Evolutionary conservation across 1,140 invertebrate species (phyloP).

Genomic region (Trichonephila clavipes): DNA sequence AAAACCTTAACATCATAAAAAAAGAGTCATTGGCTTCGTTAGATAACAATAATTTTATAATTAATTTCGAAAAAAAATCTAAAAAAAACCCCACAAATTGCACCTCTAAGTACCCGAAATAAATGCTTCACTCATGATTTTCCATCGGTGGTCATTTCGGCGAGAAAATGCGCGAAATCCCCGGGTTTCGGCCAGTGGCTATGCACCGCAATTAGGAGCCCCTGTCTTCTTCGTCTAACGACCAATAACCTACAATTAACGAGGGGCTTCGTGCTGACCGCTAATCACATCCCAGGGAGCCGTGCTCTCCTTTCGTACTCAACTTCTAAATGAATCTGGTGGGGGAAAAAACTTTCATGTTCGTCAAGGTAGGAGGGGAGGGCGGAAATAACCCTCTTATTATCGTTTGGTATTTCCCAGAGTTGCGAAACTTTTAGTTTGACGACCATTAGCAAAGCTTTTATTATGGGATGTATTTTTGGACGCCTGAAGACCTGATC

Average conservation of each 20-base stretch:
- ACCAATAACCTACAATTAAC: conserved; percentile 60
- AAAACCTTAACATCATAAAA: too few species aligned
- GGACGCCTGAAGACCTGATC: background rate
- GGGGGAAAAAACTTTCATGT: background rate
- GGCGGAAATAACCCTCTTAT: conserved; percentile 39
- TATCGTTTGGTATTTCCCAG: conserved; percentile 14
- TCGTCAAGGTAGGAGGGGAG: background rate
- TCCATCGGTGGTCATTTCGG: background rate
- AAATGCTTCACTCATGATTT: background rate
- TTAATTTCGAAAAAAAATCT: background rate
- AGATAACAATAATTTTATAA: too few species aligned
- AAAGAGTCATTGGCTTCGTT: too few species aligned
- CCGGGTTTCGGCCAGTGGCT: conserved; percentile 36
- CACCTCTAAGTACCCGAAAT: background rate
- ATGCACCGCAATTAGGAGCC: conserved; percentile 48
- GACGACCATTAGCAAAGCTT: conserved; percentile 45
- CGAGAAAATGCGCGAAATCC: background rate
- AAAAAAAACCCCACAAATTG: background rate
- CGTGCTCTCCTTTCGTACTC: conserved; percentile 22
- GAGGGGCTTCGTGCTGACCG: conserved; percentile 38
- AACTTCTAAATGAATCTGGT: conserved; percentile 43
- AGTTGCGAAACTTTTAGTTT: conserved; percentile 48
- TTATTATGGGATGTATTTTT: conserved; percentile 23
- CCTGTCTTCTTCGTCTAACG: conserved; percentile 37
- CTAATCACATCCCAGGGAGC: conserved; percentile 52